Evolutionary conservation across 2,888 invertebrate genomes (phyloP), one percentile per base, ranked within the genome.

Genomic region (Caenorhabditis sinica): DNA sequence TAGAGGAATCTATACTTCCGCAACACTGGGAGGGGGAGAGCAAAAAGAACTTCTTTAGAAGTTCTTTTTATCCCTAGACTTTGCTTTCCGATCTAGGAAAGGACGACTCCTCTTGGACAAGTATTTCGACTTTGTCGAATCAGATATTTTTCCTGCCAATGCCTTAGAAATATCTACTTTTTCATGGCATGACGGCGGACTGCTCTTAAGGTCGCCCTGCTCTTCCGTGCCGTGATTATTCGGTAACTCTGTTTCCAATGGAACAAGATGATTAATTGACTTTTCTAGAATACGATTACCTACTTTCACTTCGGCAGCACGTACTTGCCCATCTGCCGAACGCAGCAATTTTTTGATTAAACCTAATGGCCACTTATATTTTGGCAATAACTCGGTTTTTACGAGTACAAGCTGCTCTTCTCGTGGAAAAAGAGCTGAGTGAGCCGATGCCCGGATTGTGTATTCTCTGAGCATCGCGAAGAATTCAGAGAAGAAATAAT

Each of bases 261-360:
- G 63, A 11, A 63, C 40, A 15, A 63, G 63, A 5, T 63, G 63
- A 63, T 63, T 63, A 8, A 63, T 17, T 20, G 63, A 5, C 9
- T 30, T 36, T 20, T 40, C 63, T 4, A 63, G 20, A 6, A 63
- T 30, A 1, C 5, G 11, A n/a, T 40, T 40, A 11, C 33, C 20
- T 4, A 63, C 4, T 17, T 63, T 63, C 20, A 63, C 63, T 40
- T n/a, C 6, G 1, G 20, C 63, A 8, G 63, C 36, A 15, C 40
- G 63, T 9, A 40, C 20, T 40, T 36, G 13, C 9, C 40, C 40
- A 20, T 63, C 63, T 20, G 8, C 9, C 11, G 40, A 40, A n/a
- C 1, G 9, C 1, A 4, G n/a, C 5, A 63, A 17, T 40, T 36
- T 3, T 23, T 11, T 5, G 9, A 63, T 63, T 6, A 28, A 9